A percentile compares a stretch with the other conserved stretches of the same genome.
phyloP scores from a whole-genome alignment of 1,140 invertebrate species.

The Drosophila teissieri region DNA sequence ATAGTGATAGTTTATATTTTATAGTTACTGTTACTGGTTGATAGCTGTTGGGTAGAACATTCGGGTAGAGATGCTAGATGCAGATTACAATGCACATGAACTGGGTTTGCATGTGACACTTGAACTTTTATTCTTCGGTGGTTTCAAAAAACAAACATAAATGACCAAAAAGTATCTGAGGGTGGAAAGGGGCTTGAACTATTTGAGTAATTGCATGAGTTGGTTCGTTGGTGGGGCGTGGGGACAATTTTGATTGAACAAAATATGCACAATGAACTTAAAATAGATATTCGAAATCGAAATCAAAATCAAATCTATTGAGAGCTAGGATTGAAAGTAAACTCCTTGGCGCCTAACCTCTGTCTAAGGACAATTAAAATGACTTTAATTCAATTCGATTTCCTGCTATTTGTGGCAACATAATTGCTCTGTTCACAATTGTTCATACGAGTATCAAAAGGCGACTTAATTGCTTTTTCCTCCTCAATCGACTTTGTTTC shows the following conservation, averaged over 20 bases:
- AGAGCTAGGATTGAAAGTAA: slow-evolving; percentile 40
- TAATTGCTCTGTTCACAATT: slow-evolving; percentile 40
- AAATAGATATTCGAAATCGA: slow-evolving; percentile 52
- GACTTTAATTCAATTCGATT: slow-evolving; percentile 35
- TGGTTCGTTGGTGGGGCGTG: slow-evolving; percentile 12
- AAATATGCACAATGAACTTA: slow-evolving; percentile 51
- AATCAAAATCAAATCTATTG: slow-evolving; percentile 44
- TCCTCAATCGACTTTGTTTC: slow-evolving; percentile 28
- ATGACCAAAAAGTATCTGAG: slow-evolving; percentile 23
- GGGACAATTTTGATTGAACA: slow-evolving; percentile 49
- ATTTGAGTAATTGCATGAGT: slow-evolving; percentile 30
- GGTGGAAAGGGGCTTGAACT: slow-evolving; percentile 28
- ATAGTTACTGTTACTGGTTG: slow-evolving; percentile 44
- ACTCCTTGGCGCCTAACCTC: slow-evolving; percentile 26
- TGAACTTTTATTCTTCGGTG: slow-evolving; percentile 20
- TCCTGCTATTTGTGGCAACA: slow-evolving; percentile 33
- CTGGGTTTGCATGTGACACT: slow-evolving; percentile 34
- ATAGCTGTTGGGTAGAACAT: slow-evolving; percentile 49
- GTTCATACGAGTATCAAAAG: slow-evolving; percentile 30
- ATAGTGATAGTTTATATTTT: slow-evolving; percentile 34
- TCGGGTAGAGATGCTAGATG: slow-evolving; percentile 29
- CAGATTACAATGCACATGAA: slow-evolving; percentile 41
- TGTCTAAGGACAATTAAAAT: slow-evolving; percentile 48
- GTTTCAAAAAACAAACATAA: slow-evolving; percentile 46
- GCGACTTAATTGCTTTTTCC: slow-evolving; percentile 47